Conservation (phyloP, 1,140 invertebrate genomes). For the Penaeus indicus region DNA sequence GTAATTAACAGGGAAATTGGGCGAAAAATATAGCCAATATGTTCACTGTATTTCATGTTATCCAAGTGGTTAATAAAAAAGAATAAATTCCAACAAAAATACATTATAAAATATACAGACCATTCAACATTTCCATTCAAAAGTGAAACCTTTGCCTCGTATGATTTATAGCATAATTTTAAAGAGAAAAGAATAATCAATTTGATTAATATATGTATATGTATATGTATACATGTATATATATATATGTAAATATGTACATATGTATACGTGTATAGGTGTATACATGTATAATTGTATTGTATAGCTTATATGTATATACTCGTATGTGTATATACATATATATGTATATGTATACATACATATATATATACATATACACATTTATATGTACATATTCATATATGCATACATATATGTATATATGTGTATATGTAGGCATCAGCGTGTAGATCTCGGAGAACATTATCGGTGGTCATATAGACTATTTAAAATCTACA, state of each 20-base stretch:
- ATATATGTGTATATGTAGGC: background rate
- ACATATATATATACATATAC: background rate
- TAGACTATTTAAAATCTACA: too few relatives aligned
- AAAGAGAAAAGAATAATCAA: too few relatives aligned
- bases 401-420: background rate
- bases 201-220: background rate
- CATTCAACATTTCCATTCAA: too few relatives aligned
- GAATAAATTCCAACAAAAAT: too few relatives aligned
- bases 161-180: too few relatives aligned
- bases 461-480: background rate
- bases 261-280: background rate
- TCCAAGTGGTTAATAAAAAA: too few relatives aligned
- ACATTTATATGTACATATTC: background rate
- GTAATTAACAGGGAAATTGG: too few relatives aligned
- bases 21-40: too few relatives aligned
- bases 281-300: background rate
- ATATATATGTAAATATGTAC: background rate
- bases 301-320: constrained; percentile 6
- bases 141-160: too few relatives aligned
- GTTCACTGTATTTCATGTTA: too few relatives aligned
- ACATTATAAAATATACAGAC: too few relatives aligned
- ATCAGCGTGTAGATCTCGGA: background rate
- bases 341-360: background rate
- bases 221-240: background rate
- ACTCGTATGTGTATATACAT: background rate